Conservation (phyloP, 1,140 invertebrate genomes). For the Apolygus lucorum region DNA sequence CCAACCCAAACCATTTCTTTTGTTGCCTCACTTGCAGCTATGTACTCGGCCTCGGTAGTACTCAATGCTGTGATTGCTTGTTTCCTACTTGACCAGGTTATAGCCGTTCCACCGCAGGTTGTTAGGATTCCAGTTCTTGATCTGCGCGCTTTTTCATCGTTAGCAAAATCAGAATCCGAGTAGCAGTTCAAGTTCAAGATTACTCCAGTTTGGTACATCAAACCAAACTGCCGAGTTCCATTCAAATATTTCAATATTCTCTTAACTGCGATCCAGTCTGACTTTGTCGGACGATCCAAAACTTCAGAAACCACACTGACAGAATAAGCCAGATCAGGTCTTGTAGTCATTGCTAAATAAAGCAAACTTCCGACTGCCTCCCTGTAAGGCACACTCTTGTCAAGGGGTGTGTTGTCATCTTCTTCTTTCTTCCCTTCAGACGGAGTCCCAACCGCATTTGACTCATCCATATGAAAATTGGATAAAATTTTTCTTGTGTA, state of each 20-base stretch:
- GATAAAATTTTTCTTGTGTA: too few relatives aligned
- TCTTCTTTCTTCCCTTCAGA: too few relatives aligned
- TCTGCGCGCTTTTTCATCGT: not conserved
- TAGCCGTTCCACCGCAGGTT: not conserved
- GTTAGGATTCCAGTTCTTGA: not conserved
- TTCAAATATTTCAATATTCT: not conserved
- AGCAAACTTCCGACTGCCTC: not conserved
- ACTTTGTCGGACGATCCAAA: not conserved
- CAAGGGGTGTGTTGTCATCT: too few relatives aligned
- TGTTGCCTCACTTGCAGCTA: not conserved
- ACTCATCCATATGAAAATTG: too few relatives aligned
- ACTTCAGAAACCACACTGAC: not conserved
- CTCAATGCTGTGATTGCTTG: not conserved
- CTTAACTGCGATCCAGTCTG: not conserved
- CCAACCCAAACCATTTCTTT: not conserved
- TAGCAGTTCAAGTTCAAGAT: not conserved
- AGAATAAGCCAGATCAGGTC: not conserved
- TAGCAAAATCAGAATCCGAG: not conserved
- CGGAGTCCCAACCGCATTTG: too few relatives aligned
- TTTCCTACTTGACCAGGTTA: not conserved
- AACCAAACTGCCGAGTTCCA: not conserved
- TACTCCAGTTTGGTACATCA: not conserved
- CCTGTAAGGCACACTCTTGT: not conserved
- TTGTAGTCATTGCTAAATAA: not conserved
- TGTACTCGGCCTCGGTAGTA: not conserved